These are phyloP conservation scores for Dicentrarchus labrax DNA, from an alignment of 2,113 vertebrate genomes.

Conservation along the genomic window DNA sequence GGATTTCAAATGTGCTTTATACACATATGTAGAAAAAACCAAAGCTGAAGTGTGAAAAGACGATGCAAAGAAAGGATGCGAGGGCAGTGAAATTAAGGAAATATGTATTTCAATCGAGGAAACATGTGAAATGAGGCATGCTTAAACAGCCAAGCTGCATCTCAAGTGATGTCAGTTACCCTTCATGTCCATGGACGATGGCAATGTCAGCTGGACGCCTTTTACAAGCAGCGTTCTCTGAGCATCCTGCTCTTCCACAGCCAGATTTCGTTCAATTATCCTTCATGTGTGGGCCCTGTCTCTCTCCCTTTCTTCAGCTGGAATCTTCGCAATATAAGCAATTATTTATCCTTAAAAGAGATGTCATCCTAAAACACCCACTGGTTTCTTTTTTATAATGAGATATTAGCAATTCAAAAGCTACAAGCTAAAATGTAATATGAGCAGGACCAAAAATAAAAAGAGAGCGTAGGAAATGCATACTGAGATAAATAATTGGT, in stretches of 20 bases:
- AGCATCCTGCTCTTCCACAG: not conserved
- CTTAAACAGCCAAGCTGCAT: not conserved
- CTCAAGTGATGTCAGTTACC: not conserved
- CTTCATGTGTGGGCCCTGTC: not conserved
- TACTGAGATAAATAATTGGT: not conserved
- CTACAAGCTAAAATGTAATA: not conserved
- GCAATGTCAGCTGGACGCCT: not conserved
- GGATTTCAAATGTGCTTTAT: not conserved
- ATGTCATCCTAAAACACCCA: not conserved
- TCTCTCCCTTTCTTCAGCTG: not conserved
- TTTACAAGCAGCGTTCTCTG: not conserved
- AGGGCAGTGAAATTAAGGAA: not conserved
- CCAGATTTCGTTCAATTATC: not conserved
- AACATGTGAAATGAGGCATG: not conserved
- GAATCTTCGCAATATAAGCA: not conserved
- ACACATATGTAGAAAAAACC: too few species aligned
- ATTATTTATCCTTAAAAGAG: not conserved
- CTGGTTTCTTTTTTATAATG: not conserved
- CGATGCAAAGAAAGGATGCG: not conserved
- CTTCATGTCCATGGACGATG: not conserved
- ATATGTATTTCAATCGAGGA: not conserved
- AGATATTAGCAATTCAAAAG: too few species aligned
- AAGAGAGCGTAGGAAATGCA: too few species aligned
- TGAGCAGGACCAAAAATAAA: not conserved
- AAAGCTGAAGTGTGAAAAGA: not conserved